These are phyloP conservation scores for Pteruthius melanotis DNA, from an alignment of 2,113 vertebrate species.

Conservation along the genomic window DNA sequence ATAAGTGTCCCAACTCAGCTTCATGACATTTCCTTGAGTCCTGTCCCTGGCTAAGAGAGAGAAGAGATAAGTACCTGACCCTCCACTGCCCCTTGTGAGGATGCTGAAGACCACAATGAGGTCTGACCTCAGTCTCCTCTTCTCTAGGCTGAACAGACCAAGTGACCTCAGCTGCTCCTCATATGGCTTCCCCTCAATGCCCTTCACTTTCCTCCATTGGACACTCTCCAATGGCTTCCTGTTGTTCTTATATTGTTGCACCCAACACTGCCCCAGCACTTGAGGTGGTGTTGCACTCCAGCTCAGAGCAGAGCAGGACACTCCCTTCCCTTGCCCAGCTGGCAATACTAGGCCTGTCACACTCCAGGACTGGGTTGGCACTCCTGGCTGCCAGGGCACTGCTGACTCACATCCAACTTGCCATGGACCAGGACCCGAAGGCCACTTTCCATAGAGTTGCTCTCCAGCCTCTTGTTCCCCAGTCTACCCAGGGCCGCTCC, in stretches of 20 bases:
- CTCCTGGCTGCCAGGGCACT: not conserved
- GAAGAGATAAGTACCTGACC: not conserved
- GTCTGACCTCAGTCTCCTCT: not conserved
- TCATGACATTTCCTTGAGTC: not conserved
- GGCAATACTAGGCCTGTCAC: not conserved
- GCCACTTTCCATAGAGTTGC: not conserved
- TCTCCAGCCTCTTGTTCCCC: not conserved
- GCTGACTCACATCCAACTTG: not conserved
- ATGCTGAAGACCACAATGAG: not conserved
- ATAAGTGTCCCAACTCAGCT: not conserved
- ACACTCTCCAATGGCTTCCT: not conserved
- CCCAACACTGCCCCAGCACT: not conserved
- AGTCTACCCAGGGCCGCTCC: not conserved
- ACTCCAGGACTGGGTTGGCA: rapidly evolving
- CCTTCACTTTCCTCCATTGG: not conserved
- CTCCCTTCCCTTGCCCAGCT: not conserved
- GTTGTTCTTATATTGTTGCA: not conserved
- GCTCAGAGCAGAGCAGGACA: not conserved
- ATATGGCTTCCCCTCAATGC: not conserved
- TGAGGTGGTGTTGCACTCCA: not conserved
- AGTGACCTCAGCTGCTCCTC: not conserved
- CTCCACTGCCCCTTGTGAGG: rapidly evolving
- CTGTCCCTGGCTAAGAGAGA: too few species aligned
- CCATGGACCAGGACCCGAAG: not conserved
- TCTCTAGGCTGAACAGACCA: not conserved